Evolutionary conservation across 2,113 vertebrate genomes (phyloP).

Genomic region (Chloroceryle aenea): DNA sequence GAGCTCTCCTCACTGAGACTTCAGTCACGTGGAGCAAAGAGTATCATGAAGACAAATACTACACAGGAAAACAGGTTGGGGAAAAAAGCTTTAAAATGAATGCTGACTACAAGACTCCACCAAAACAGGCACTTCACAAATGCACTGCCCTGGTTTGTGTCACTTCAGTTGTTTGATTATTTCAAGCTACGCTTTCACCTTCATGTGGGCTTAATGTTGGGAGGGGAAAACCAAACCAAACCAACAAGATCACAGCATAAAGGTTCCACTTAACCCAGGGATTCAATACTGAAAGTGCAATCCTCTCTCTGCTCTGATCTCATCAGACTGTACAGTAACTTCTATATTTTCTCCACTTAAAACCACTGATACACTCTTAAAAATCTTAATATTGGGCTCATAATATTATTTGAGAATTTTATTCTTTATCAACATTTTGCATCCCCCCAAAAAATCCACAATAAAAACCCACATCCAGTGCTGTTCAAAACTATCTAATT

Average conservation of each 20-base stretch:
- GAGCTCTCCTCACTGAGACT: not conserved
- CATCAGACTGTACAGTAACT: not conserved
- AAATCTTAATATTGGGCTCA: not conserved
- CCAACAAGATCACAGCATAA: too few species aligned
- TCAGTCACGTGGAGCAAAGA: not conserved
- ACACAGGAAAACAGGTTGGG: not conserved
- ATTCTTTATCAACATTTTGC: not conserved
- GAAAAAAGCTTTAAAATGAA: not conserved
- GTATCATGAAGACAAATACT: not conserved
- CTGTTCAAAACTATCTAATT: not conserved
- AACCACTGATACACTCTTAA: not conserved
- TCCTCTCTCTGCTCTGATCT: not conserved
- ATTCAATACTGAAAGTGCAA: not conserved
- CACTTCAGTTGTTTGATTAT: not conserved
- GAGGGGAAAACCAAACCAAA: not conserved
- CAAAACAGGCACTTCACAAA: not conserved
- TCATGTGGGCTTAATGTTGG: not conserved
- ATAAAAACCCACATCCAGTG: not conserved
- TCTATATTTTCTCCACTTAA: not conserved
- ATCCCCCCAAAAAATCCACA: not conserved
- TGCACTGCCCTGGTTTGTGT: not conserved
- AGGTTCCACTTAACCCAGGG: not conserved
- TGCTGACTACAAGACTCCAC: not conserved
- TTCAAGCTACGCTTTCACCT: not conserved
- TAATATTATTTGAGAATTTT: not conserved